Percentiles rank a stretch among this genome's conserved stretches.
Evolutionary conservation across 2,797 vertebrate genomes (phyloP).

Genomic region (Gephyroberyx darwinii): DNA sequence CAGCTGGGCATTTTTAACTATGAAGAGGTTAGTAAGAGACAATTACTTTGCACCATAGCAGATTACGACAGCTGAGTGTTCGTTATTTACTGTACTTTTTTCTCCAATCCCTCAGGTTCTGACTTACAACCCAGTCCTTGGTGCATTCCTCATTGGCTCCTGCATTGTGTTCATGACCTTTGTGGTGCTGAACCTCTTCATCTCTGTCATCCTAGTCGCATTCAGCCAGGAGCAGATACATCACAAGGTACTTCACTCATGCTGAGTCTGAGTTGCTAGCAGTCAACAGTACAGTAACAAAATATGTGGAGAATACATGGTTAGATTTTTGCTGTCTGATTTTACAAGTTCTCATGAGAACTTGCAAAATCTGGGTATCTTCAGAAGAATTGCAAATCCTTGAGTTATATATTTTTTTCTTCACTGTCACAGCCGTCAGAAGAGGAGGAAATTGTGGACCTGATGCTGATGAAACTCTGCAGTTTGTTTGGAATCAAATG

Average conservation of each 20-base stretch:
- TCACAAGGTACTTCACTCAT: slow-evolving; percentile 81
- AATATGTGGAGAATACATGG: not conserved
- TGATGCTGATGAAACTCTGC: slow-evolving; percentile 91
- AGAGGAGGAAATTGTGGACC: slow-evolving; percentile 92
- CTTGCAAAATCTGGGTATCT: not conserved
- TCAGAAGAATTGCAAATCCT: not conserved
- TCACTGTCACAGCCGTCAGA: slow-evolving; percentile 86
- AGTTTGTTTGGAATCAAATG: slow-evolving; percentile 88
- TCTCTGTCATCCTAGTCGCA: slow-evolving; percentile 95
- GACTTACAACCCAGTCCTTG: slow-evolving; percentile 90
- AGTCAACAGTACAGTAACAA: not conserved
- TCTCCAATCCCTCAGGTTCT: slow-evolving; percentile 83
- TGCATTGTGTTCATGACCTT: slow-evolving; percentile 98
- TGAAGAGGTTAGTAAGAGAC: slow-evolving; percentile 85
- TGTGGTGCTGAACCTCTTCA: slow-evolving; percentile 95
- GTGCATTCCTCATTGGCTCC: slow-evolving; percentile 93
- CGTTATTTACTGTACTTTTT: not conserved
- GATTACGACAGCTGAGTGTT: not conserved
- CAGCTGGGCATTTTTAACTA: slow-evolving; percentile 98
- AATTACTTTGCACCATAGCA: not conserved
- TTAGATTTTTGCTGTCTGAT: not conserved
- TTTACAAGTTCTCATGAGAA: no score
- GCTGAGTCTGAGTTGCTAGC: slow-evolving; percentile 6
- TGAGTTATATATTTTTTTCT: slow-evolving; percentile 27
- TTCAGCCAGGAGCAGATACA: slow-evolving; percentile 93